These are phyloP conservation scores for Nyctibius bracteatus DNA, from an alignment of 2,113 vertebrate species.

Conservation along the genomic window DNA sequence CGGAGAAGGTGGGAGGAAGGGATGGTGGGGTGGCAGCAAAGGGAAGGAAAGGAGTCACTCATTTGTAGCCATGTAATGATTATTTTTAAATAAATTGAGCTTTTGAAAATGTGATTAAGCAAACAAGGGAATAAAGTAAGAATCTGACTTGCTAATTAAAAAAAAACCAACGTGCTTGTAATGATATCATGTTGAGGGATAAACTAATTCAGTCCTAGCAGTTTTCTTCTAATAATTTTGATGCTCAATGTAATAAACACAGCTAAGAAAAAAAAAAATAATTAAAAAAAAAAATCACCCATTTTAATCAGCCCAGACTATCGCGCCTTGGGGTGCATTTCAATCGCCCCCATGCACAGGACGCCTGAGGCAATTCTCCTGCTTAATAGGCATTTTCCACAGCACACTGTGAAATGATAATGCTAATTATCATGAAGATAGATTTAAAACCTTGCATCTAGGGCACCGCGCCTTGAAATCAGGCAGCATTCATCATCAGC, in stretches of 20 bases:
- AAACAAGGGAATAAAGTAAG: not conserved
- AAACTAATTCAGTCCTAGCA: not conserved
- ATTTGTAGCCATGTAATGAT: not conserved
- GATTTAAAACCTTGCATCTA: not conserved
- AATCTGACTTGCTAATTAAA: not conserved
- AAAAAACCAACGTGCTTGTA: not conserved
- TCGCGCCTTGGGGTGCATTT: not conserved
- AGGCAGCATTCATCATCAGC: not conserved
- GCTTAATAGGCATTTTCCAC: not conserved
- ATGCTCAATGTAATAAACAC: not conserved
- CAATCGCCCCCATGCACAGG: not conserved
- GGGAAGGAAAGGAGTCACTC: not conserved
- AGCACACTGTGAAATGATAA: not conserved
- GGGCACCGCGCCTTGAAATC: not conserved
- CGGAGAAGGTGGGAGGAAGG: not conserved
- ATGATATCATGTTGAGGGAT: not conserved
- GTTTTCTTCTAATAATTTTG: not conserved
- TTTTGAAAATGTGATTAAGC: conserved; percentile 23
- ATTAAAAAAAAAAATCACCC: not conserved
- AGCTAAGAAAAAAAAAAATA: not conserved
- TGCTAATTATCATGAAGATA: not conserved
- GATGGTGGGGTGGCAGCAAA: not conserved
- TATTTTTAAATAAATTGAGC: not conserved
- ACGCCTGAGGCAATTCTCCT: not conserved
- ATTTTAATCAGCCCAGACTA: not conserved